Conservation (phyloP, 2,113 vertebrate species). For the Cavia porcellus region DNA sequence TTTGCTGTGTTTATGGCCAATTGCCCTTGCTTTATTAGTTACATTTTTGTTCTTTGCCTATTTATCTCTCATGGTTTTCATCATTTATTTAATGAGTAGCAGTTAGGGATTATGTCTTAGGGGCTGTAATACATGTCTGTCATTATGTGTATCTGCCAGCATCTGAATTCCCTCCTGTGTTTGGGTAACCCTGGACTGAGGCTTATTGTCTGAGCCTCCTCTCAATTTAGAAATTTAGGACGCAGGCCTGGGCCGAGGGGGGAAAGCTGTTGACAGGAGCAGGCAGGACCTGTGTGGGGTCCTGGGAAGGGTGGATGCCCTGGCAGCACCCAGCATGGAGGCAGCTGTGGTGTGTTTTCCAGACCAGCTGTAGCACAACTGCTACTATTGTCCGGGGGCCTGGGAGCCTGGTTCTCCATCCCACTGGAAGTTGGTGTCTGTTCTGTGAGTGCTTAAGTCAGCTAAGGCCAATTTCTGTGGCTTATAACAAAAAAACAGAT, state of each 20-base stretch:
- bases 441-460: background rate
- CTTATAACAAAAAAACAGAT: background rate
- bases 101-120: background rate
- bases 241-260: background rate
- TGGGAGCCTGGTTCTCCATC: background rate
- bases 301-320: background rate
- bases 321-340: background rate
- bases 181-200: background rate
- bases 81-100: background rate
- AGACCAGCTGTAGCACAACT: background rate
- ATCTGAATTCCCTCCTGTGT: background rate
- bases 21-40: background rate
- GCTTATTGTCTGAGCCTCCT: background rate
- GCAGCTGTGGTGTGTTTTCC: background rate
- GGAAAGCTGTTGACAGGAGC: background rate
- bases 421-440: background rate
- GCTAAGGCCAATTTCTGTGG: background rate
- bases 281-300: background rate
- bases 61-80: background rate
- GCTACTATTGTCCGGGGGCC: background rate
- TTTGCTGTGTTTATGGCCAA: background rate
- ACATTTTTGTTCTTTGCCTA: background rate
- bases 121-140: background rate
- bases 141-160: background rate
- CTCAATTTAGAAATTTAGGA: background rate